Evolutionary conservation across 1,140 invertebrate species (phyloP).

Genomic region (Aphaenogaster ashmeadi): DNA sequence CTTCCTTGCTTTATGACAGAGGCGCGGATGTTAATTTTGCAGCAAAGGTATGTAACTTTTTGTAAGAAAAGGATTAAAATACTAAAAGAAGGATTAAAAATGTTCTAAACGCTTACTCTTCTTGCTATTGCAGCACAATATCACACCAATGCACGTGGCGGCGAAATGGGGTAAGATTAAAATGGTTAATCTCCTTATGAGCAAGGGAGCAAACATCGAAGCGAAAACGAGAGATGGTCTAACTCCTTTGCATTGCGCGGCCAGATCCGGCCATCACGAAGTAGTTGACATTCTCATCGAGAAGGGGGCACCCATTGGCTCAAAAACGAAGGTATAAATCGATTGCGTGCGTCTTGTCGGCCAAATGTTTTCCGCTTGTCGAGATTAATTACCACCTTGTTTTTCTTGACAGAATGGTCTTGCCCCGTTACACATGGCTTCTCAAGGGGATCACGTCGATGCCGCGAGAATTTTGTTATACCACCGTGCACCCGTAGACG

Average conservation of each 20-base stretch:
- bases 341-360: background rate
- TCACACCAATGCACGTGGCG: slow-evolving; percentile 97
- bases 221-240: slow-evolving; percentile 98
- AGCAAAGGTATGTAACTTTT: slow-evolving; percentile 91
- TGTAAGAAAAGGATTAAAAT: background rate
- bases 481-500: slow-evolving; percentile 98
- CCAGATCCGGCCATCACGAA: slow-evolving; percentile 98
- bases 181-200: slow-evolving; percentile 95
- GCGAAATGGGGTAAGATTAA: slow-evolving; percentile 98
- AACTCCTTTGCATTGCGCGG: slow-evolving; percentile 97
- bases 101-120: background rate
- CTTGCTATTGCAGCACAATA: slow-evolving; percentile 90
- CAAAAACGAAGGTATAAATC: slow-evolving; percentile 96
- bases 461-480: slow-evolving; percentile 96
- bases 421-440: slow-evolving; percentile 97
- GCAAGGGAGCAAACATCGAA: slow-evolving; percentile 96
- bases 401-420: slow-evolving; percentile 92
- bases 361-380: background rate
- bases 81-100: background rate
- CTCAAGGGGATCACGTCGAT: slow-evolving; percentile 98
- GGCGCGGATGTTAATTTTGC: slow-evolving; percentile 98
- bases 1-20: slow-evolving; percentile 95
- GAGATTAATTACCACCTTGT: slow-evolving; percentile 48
- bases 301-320: slow-evolving; percentile 96
- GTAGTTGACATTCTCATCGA: slow-evolving; percentile 97